Base-by-base conservation (phyloP, 2,888 invertebrate genomes). In the Scaptomyza cyrtandrae region DNA sequence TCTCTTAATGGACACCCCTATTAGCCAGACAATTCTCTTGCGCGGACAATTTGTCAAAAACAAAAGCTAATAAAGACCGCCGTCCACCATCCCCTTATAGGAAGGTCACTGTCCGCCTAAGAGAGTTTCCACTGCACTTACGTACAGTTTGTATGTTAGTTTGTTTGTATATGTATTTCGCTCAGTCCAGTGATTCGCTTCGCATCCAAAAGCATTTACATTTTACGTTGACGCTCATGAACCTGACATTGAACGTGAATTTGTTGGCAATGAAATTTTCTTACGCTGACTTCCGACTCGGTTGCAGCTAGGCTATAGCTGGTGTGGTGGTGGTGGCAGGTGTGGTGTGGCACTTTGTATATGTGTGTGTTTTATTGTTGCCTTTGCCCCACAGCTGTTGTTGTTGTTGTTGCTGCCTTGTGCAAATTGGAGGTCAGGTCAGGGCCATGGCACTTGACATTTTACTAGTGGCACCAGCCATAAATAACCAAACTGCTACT, bases 401-500 rank as follows among this genome's bases (percentile, higher is more conserved):
- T 6, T n/a, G 24, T 31, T 11, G 44, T 49, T 9, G 43, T 14
- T 45, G 46, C 31, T 39, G 64, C 43, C 24, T 6, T 27, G 50
- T 75, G 62, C 54, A 67, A 68, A 64, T 62, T 74, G 78, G 84
- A 89, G 89, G 89, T 89, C 83, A 88, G 89, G 89, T 89, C 90
- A 89, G 84, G 90, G 89, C 86, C 78, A 82, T 61, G 59, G 71
- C 73, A 74, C 82, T 89, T 90, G 90, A 90, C 89, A 90, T 89
- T 89, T 86, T 54, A 66, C 44, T 66, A 53, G 35, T 62, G 56
- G n/a, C 39, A 55, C 59, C 65, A 60, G 63, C 60, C 66, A 75
- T 73, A 74, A 61, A 71, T 57, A 72, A 33, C 43, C 46, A 37
- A 60, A 46, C 29, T 35, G 27, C 31, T n/a, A n/a, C 39, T 16